These are phyloP conservation scores for Anoplius nigerrimus DNA, from an alignment of 2,888 invertebrate genomes.

Conservation along the genomic window DNA sequence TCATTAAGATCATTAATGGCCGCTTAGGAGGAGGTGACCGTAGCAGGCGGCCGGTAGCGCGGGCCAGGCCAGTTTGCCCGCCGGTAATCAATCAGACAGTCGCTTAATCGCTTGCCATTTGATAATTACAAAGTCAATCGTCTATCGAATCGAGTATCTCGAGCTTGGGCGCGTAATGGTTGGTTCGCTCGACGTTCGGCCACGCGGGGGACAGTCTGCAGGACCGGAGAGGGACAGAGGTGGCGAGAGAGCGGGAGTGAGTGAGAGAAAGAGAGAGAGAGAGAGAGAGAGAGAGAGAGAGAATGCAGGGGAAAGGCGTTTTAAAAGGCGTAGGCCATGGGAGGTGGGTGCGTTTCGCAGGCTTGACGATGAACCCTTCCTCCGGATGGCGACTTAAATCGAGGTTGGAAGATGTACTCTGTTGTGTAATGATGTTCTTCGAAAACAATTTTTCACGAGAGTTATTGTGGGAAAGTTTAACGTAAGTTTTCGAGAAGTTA, in stretches of 20 bases:
- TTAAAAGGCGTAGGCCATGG: conserved; percentile 35
- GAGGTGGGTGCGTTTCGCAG: conserved; percentile 18
- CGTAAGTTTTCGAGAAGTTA: too few relatives aligned
- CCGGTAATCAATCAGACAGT: conserved; percentile 39
- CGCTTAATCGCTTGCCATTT: conserved; percentile 40
- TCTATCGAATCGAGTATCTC: conserved; percentile 45
- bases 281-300: too few relatives aligned
- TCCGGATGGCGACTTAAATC: too few relatives aligned
- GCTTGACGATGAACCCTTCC: too few relatives aligned
- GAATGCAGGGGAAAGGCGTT: conserved; percentile 29
- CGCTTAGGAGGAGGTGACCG: conserved; percentile 32
- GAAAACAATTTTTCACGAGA: too few relatives aligned
- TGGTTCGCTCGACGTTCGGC: conserved; percentile 15
- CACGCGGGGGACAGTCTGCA: conserved; percentile 4
- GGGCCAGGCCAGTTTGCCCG: conserved; percentile 15
- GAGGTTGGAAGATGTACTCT: too few relatives aligned
- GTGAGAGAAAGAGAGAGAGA: too few relatives aligned
- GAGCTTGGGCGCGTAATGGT: conserved; percentile 26
- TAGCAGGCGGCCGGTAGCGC: background rate
- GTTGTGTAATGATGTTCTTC: too few relatives aligned
- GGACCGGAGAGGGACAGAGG: conserved; percentile 8
- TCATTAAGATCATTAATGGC: conserved; percentile 47
- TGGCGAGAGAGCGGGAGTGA: too few relatives aligned
- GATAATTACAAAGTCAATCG: conserved; percentile 51
- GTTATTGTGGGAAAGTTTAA: too few relatives aligned